Evolutionary conservation across 2,797 vertebrate species (phyloP), one percentile per base, ranked within the genome.

Genomic region (Alca torda): DNA sequence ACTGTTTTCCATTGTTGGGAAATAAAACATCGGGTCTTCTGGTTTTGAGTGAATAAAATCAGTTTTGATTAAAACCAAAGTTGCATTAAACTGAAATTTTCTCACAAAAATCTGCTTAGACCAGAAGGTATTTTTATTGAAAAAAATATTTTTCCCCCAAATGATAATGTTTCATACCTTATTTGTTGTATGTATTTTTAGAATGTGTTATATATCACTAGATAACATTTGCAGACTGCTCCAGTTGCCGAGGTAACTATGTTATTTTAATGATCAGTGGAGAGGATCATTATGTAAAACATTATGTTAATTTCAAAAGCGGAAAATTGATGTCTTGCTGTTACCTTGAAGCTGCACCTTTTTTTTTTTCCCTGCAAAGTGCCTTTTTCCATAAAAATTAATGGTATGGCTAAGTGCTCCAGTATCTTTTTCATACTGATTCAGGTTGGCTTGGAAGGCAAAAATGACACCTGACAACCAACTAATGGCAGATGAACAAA

Each of bases 211-310:
- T 93, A 90, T 85, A 90, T 91, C 87, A 83, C 69, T 69, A 89
- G 92, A 83, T 95, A 91, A 95, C 90, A 93, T 91, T 95, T 85
- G 82, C 90, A 96, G 93, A 65, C 91, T 93, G 90, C 85, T 96
- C 89, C 94, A 96, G 96, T 97, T 97, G 95, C 96, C 94, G 93
- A 97, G 96, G 96, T 96, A 97, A 97, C 96, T 95, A 94, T 67
- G 92, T 93, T 97, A 94, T 96, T 95, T 97, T 96, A 97, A 97
- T 93, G 95, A 97, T 94, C 94, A 94, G 79, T 25, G 1, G 85
- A 92, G 72, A 93, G 37, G 57, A 92, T 92, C 95, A 95, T 95
- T 95, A 96, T 96, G 94, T 96, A 96, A 96, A 97, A 93, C 89
- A 96, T 84, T 89, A 94, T 93, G 93, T 96, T 96, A 96, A 95